These are phyloP conservation scores for Stenopsyche tienmushanensis DNA, from an alignment of 1,140 invertebrate species.

Conservation along the genomic window DNA sequence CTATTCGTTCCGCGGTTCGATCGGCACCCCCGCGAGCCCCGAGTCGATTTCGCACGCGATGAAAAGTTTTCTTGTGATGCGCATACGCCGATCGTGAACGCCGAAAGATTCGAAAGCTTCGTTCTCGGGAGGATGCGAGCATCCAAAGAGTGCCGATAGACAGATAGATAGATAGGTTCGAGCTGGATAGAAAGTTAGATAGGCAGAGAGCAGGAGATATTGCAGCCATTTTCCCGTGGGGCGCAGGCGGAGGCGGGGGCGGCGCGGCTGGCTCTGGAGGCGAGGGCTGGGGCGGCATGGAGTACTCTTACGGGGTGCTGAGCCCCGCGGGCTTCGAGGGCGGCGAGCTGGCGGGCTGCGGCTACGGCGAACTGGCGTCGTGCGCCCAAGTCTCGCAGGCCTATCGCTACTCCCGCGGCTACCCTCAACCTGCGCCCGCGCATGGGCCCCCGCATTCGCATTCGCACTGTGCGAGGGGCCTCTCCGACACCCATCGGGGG, in stretches of 20 bases:
- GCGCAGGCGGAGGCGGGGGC: constrained; percentile 45
- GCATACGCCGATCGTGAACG: not conserved
- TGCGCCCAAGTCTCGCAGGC: constrained; percentile 85
- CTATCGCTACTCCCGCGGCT: constrained; percentile 66
- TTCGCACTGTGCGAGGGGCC: constrained; percentile 52
- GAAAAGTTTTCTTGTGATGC: no score
- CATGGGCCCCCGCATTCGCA: constrained; percentile 53
- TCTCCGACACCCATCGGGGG: constrained; percentile 47
- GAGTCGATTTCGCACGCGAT: constrained; percentile 28
- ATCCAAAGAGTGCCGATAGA: no score
- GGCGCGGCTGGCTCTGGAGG: constrained; percentile 28
- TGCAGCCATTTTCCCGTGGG: constrained; percentile 41
- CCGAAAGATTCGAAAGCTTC: not conserved
- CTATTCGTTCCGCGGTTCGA: not conserved
- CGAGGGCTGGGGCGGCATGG: constrained; percentile 44
- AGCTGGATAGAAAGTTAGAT: no score
- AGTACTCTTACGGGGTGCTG: constrained; percentile 53
- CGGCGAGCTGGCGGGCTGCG: constrained; percentile 57
- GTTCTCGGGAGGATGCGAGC: constrained; percentile 43
- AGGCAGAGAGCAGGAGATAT: constrained; percentile 22
- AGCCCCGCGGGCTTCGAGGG: constrained; percentile 46
- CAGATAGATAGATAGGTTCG: no score
- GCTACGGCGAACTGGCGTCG: constrained; percentile 80
- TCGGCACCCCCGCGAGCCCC: constrained; percentile 41
- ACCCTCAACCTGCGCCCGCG: constrained; percentile 58